Conservation (phyloP, 2,797 vertebrate species). For the Halcyon smyrnensis region DNA sequence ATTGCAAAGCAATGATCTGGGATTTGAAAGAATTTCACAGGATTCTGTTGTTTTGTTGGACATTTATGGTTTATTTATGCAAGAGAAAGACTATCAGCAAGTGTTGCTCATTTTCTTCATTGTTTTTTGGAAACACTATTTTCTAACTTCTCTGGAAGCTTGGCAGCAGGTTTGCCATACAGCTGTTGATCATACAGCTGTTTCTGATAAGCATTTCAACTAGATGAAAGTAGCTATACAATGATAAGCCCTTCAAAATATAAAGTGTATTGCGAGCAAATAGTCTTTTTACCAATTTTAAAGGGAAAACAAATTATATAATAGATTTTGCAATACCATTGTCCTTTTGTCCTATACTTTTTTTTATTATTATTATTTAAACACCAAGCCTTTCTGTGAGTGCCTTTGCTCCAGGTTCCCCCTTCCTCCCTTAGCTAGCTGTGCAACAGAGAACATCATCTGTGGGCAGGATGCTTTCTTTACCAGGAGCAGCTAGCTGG, state of each 20-base stretch:
- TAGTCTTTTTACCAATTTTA: background rate
- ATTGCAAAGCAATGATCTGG: background rate
- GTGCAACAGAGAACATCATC: background rate
- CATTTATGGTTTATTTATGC: background rate
- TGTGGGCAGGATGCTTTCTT: background rate
- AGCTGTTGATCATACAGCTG: background rate
- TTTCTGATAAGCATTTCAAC: background rate
- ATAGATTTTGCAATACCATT: background rate
- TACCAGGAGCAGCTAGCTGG: background rate
- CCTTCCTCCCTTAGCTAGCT: background rate
- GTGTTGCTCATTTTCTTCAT: background rate
- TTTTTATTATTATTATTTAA: background rate
- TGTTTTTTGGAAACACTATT: background rate
- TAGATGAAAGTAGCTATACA: background rate
- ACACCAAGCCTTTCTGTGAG: background rate
- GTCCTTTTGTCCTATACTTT: background rate
- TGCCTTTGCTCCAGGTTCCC: background rate
- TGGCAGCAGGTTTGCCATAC: background rate
- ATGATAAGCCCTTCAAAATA: background rate
- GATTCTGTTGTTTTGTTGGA: background rate
- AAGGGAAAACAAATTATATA: background rate
- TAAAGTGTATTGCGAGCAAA: background rate
- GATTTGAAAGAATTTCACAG: background rate
- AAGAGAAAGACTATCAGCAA: background rate
- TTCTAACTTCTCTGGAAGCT: background rate